Percentiles rank a stretch among this genome's conserved stretches.
These are phyloP conservation scores for Cavia aperea DNA, from an alignment of 2,113 vertebrate genomes.

Conservation along the genomic window DNA sequence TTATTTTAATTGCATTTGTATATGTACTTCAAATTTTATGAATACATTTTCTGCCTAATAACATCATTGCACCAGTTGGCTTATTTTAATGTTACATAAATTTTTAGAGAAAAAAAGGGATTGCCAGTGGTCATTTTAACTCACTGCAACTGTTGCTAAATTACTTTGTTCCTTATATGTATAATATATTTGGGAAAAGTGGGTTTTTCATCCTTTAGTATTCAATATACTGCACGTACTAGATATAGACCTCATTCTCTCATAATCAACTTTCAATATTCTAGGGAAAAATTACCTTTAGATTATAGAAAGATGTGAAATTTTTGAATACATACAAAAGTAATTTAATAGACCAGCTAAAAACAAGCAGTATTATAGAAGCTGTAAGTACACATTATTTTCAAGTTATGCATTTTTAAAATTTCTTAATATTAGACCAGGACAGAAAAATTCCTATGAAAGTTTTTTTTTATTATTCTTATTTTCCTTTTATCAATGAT, in stretches of 20 bases:
- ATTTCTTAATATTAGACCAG: neutral
- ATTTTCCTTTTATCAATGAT: neutral
- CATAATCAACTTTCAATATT: neutral
- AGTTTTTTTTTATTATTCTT: neutral
- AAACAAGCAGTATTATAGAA: neutral
- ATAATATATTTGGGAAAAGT: neutral
- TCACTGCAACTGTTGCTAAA: neutral
- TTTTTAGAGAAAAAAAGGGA: neutral
- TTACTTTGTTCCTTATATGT: neutral
- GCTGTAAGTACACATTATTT: neutral
- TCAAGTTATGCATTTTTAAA: neutral
- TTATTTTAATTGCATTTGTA: conserved; percentile 34
- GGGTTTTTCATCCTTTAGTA: conserved; percentile 1
- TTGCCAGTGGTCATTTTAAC: conserved; percentile 10
- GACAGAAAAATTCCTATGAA: neutral
- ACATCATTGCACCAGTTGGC: conserved; percentile 17
- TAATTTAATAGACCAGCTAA: neutral
- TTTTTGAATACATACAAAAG: neutral
- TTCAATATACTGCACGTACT: neutral
- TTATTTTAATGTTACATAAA: conserved; percentile 38
- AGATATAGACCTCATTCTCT: neutral
- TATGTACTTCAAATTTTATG: conserved; percentile 45
- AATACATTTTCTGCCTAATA: conserved; percentile 51
- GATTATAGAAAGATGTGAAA: neutral
- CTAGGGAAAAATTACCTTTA: neutral